Base-by-base conservation (phyloP, 2,113 vertebrate genomes). In the Chaetura pelagica region DNA sequence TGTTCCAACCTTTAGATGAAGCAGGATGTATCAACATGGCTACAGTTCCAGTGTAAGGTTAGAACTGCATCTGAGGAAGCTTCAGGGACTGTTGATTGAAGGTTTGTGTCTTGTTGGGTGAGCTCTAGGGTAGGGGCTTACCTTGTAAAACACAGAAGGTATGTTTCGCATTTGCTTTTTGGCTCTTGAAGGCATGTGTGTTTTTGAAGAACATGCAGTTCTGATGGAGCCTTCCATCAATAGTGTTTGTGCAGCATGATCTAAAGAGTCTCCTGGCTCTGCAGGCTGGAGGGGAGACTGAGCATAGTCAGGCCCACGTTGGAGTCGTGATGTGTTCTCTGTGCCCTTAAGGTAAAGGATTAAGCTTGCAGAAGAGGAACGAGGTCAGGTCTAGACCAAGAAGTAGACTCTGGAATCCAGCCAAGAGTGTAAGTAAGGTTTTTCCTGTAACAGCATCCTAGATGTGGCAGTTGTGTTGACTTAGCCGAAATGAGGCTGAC, bases 401-500 rank as follows among this genome's bases (percentile, higher is more conserved):
- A 82, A 94, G 85, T 54, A 93, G 69, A 40, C 40, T 76, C 52
- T 96, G 90, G 88, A 96, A 82, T 94, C 81, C 38, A 82, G 84
- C 91, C 94, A 97, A 82, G 93, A 87, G 68, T 76, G 59, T 75
- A 96, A 83, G 73, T 79, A 91, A 84, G 83, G 62, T 89, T 92
- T 87, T 97, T 95, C 91, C 89, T 93, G 83, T 84, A 91, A 87
- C 92, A 88, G 69, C 86, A 94, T 97, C 90, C 87, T 91, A 89
- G 80, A 96, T 40, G 76, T 97, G 89, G 87, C 57, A 85, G 63
- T 94, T 94, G 87, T 93, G 93, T 96, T 92, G 96, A 95, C 80
- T 96, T 97, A 93, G 82, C 86, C 1, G 12, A 97, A 95, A 96
- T 92, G 80, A 92, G 90, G 92, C 75, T 97, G 96, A 95, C 92